Conservation (phyloP, 2,113 vertebrate species). For the Periophthalmus modestus region DNA sequence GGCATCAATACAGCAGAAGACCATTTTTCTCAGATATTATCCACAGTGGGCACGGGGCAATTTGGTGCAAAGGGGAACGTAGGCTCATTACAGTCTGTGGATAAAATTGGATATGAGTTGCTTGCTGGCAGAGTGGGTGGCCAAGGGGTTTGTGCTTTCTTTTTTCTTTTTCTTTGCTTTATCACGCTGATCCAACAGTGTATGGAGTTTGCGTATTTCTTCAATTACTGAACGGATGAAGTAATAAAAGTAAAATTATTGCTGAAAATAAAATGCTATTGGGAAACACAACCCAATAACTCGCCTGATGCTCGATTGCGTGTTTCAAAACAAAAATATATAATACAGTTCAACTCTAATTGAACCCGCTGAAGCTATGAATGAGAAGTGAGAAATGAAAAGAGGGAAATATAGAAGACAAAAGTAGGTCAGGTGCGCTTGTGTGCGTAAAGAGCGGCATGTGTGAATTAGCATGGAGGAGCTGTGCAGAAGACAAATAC, state of each 20-base stretch:
- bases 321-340: too few relatives aligned
- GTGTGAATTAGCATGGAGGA: background rate
- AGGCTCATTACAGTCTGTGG: background rate
- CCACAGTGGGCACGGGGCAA: background rate
- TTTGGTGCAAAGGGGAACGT: background rate
- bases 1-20: conserved; percentile 2
- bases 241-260: too few relatives aligned
- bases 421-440: conserved; percentile 46
- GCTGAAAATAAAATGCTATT: too few relatives aligned
- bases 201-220: too few relatives aligned
- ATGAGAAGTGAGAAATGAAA: conserved; percentile 24
- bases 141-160: too few relatives aligned
- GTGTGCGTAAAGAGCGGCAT: conserved; percentile 6
- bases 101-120: background rate
- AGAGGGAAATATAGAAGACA: background rate
- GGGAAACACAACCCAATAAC: too few relatives aligned
- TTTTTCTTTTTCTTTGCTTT: background rate
- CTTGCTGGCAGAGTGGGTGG: background rate
- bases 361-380: background rate
- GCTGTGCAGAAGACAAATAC: conserved; percentile 2
- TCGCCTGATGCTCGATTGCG: too few relatives aligned
- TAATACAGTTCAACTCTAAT: background rate
- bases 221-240: too few relatives aligned
- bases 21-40: background rate
- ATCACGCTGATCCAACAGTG: too few relatives aligned